Conservation (phyloP, 2,113 vertebrate species). For the Salminus brasiliensis region DNA sequence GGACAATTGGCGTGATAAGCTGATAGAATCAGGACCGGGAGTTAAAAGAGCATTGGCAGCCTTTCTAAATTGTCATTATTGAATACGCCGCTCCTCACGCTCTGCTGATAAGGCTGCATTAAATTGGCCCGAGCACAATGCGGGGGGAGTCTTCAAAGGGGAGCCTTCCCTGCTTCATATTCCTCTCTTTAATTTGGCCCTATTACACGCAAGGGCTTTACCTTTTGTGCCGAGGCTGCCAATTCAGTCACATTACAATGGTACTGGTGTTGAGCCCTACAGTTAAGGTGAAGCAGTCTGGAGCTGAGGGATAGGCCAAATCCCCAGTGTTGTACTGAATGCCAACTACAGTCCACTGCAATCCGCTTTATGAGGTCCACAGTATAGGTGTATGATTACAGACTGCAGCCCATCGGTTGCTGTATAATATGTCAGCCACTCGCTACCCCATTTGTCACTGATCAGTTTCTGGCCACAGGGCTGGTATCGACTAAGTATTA, state of each 20-base stretch:
- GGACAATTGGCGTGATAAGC: constrained; percentile 45
- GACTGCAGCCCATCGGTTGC: too few species aligned
- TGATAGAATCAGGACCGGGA: constrained; percentile 46
- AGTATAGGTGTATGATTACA: too few species aligned
- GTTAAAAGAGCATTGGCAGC: constrained; percentile 39
- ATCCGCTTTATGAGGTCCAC: neutral
- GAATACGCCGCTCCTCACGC: constrained; percentile 44
- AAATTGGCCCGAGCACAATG: constrained; percentile 38
- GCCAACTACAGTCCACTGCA: too few species aligned
- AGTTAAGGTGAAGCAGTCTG: neutral
- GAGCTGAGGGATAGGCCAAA: neutral
- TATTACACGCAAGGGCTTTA: constrained; percentile 35
- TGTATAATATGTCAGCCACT: too few species aligned
- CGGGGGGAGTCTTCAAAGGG: constrained; percentile 21
- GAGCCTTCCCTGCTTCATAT: constrained; percentile 35
- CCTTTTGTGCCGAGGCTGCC: constrained; percentile 36
- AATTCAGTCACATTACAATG: constrained; percentile 35
- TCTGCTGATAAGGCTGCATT: constrained; percentile 42
- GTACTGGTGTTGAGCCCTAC: too few species aligned
- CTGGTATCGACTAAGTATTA: too few species aligned
- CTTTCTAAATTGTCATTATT: constrained; percentile 51
- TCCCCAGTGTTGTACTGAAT: too few species aligned
- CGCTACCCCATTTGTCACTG: too few species aligned
- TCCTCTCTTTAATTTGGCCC: constrained; percentile 49
- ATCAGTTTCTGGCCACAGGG: too few species aligned